Evolutionary conservation across 2,797 vertebrate species (phyloP).

Genomic region (Cygnus olor): DNA sequence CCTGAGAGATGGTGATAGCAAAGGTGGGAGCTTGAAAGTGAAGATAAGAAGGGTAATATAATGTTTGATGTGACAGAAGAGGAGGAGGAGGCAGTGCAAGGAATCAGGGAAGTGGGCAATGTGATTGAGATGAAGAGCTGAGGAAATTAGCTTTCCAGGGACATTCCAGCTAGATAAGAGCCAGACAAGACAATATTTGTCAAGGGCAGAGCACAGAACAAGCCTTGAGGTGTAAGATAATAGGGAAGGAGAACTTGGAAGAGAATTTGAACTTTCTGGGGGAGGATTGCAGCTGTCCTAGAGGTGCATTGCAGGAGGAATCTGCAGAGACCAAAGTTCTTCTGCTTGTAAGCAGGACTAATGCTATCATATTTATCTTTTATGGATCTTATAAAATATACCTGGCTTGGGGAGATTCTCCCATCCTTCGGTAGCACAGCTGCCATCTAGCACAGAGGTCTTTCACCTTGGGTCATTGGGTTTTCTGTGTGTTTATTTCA

Average conservation of each 20-base stretch:
- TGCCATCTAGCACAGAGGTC: neutral
- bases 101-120: accelerated
- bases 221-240: neutral
- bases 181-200: neutral
- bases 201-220: neutral
- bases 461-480: neutral
- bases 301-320: neutral
- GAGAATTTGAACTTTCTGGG: neutral
- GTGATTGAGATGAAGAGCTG: neutral
- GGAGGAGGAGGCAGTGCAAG: neutral
- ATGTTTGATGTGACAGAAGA: neutral
- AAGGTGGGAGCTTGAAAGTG: neutral
- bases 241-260: neutral
- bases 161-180: neutral
- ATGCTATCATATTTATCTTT: neutral
- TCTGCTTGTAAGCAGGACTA: neutral
- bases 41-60: neutral
- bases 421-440: neutral
- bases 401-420: neutral
- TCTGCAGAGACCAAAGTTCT: neutral
- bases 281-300: neutral
- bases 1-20: neutral
- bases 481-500: neutral
- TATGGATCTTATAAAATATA: neutral
- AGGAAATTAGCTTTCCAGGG: neutral